Percentiles rank a stretch among this genome's conserved stretches.
Evolutionary conservation across 2,888 invertebrate species (phyloP).

Genomic region (Falcaria lacertinaria): DNA sequence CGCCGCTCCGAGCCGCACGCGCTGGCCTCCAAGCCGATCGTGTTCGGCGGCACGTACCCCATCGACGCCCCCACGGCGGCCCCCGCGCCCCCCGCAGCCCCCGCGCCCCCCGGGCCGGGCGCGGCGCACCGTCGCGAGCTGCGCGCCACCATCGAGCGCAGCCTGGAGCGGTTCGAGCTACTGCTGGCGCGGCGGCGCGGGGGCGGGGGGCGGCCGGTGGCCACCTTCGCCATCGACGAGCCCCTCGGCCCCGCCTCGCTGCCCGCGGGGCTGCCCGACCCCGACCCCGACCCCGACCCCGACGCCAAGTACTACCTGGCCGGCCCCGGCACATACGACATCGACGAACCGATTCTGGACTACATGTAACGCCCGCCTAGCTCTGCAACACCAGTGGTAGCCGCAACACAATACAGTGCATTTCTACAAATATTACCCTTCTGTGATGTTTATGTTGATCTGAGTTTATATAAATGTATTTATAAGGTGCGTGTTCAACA

Average conservation of each 20-base stretch:
- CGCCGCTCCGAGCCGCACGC: conserved; percentile 54
- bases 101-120: conserved; percentile 8
- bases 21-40: conserved; percentile 80
- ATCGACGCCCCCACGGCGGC: conserved; percentile 84
- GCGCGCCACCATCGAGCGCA: conserved; percentile 64
- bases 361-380: conserved; percentile 17
- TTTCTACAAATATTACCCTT: conserved; percentile 1
- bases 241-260: conserved; percentile 17
- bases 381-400: not conserved
- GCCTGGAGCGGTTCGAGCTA: conserved; percentile 66
- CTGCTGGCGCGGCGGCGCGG: conserved; percentile 40
- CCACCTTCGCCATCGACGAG: conserved; percentile 37
- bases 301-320: conserved; percentile 50
- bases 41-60: conserved; percentile 92
- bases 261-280: conserved; percentile 13
- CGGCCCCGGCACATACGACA: conserved; percentile 76
- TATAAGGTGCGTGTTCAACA: too few species aligned
- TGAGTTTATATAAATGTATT: conserved; percentile 6
- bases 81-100: conserved; percentile 15
- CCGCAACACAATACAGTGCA: not conserved
- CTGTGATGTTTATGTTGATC: conserved; percentile 32
- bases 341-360: conserved; percentile 77
- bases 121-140: conserved; percentile 36
- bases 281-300: conserved; percentile 23
- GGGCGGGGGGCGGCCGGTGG: conserved; percentile 8